Evolutionary conservation across 2,888 invertebrate genomes (phyloP), one percentile per base, ranked within the genome.

Genomic region (Toxonevra muliebris): DNA sequence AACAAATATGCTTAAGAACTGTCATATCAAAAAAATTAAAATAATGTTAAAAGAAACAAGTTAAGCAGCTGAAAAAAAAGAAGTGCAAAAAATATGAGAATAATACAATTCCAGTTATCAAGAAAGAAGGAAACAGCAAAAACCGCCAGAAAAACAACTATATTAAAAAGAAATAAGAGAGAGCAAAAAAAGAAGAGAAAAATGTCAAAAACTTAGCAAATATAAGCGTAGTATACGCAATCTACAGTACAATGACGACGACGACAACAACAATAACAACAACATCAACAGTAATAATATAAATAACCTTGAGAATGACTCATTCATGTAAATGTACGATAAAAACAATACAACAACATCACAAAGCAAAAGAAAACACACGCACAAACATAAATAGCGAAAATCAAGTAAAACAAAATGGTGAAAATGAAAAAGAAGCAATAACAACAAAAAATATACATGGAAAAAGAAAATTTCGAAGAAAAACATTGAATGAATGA

Each of bases 251-350:
- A 7, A 30, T 30, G 30, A 30, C 30, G 30, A 48, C 48, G 7
- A 45, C 65, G 50, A 50, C 59, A 50, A 57, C 30, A 68, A 41
- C 63, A 60, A 60, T n/a, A 55, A 65, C 20, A 66, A 69, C 66
- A 66, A 71, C 62, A 58, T 2, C 3, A 58, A 15, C 55, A 19
- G 30, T 42, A 60, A 61, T 30, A 61, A 67, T 66, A 68, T 68
- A 69, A 71, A 70, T 73, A 75, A 75, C 75, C 75, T 75, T 75
- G 75, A 75, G 66, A 61, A 71, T 75, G 75, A 75, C 68, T 75
- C 75, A 75, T 68, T 65, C 50, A 64, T 55, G 66, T 54, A 62
- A 63, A 61, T 40, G 55, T 42, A 66, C 67, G 50, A 66, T 59
- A 66, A 52, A 67, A 61, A 48, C 64, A 67, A 52, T 40, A 61